Base-by-base conservation (phyloP, 2,888 invertebrate species). In the Electrophaes corylata region DNA sequence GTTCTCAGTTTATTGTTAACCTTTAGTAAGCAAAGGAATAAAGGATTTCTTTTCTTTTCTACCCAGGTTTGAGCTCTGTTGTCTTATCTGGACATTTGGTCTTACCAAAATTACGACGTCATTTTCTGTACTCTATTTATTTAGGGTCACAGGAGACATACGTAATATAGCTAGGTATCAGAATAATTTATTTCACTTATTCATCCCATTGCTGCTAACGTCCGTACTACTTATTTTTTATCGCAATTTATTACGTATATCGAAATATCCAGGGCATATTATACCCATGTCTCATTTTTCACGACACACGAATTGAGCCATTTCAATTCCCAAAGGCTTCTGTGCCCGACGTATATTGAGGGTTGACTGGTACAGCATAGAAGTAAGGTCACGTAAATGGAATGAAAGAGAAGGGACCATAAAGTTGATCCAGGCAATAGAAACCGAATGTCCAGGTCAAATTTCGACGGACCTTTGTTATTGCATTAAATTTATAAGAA, bases 301-400 rank as follows among this genome's bases (percentile, higher is more conserved):
- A 72, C 63, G 66, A 69, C 68, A 67, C 67, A 50, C 67, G 71
- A 77, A 77, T 76, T 75, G 73, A 71, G 66, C 66, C 65, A 67
- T 76, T 73, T 66, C 70, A 65, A 74, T 70, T 72, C 75, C 71
- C 71, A 19, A 57, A 59, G 63, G 73, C 59, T 65, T 63, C 62
- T 67, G 62, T 58, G 45, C 64, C 56, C 57, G 59, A 67, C 66
- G 62, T 74, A 69, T 72, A 73, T 75, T 75, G 72, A 64, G 59
- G 49, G 55, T 60, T 64, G 66, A 19, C 31, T 18, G 43, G 58
- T 48, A 44, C 55, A 57, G 50, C 45, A 46, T 49, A 46, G 45
- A 49, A 57, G 56, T 44, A 35, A 57, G 57, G 52, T 48, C 57
- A 14, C 53, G 31, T 44, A 26, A 50, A 50, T 59, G 41, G 20